Percentiles rank a stretch among this genome's conserved stretches.
Evolutionary conservation across 2,797 vertebrate species (phyloP).

Genomic region (Cetoscarus ocellatus): DNA sequence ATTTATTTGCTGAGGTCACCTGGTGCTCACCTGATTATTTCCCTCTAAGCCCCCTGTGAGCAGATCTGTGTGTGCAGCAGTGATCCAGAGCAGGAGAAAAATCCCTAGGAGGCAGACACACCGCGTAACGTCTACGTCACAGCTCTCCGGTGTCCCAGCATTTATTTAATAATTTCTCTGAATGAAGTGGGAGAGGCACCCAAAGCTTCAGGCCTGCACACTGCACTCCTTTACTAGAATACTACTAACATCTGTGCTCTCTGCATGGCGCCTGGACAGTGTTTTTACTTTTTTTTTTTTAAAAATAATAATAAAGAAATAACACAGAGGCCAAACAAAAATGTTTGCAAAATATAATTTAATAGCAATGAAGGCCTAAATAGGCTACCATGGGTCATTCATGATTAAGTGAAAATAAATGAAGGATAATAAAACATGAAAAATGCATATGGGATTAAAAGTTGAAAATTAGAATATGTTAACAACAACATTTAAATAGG

Average conservation of each 20-base stretch:
- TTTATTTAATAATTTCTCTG: constrained; percentile 86
- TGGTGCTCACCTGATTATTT: constrained; percentile 26
- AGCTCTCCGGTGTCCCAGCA: constrained; percentile 86
- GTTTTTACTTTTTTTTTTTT: not conserved
- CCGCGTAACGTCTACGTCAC: constrained; percentile 87
- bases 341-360: not conserved
- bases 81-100: constrained; percentile 62
- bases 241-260: constrained; percentile 14
- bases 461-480: not conserved
- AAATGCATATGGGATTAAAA: not conserved
- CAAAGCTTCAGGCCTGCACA: constrained; percentile 71
- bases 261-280: constrained; percentile 24
- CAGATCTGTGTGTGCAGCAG: constrained; percentile 32
- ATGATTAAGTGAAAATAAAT: not conserved
- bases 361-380: constrained; percentile 11
- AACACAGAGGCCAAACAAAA: constrained; percentile 13
- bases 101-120: constrained; percentile 77
- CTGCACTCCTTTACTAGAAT: constrained; percentile 40
- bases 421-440: not conserved
- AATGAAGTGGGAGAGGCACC: constrained; percentile 82
- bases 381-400: not conserved
- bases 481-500: not conserved
- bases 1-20: constrained; percentile 25
- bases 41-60: constrained; percentile 46
- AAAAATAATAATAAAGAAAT: not conserved